phyloP scores from a whole-genome alignment of 1,140 invertebrate species.

The Calephelis virginiensis region DNA sequence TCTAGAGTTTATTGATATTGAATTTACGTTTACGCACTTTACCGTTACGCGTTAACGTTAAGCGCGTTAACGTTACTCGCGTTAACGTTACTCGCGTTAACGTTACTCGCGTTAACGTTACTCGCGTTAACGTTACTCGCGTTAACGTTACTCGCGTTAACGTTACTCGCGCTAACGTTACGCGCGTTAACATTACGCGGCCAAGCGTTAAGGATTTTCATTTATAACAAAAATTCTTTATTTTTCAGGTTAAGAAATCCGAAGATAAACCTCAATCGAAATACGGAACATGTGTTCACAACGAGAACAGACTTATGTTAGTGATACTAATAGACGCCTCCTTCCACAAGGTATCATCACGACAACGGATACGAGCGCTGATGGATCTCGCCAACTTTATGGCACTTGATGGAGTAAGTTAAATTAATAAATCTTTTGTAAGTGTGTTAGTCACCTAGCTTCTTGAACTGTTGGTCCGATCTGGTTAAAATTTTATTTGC shows the following conservation, averaged over 20 bases:
- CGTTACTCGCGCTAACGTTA: not conserved
- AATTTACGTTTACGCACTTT: not conserved
- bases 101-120: too few relatives aligned
- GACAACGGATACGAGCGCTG: conserved; percentile 66
- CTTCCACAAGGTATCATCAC: conserved; percentile 60
- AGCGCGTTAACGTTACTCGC: too few relatives aligned
- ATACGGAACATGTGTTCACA: conserved; percentile 58
- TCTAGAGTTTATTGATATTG: too few relatives aligned
- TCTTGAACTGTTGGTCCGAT: too few relatives aligned
- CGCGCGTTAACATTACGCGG: too few relatives aligned
- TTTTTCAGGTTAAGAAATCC: conserved; percentile 68
- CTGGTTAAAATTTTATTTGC: too few relatives aligned
- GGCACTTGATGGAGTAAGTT: conserved; percentile 69
- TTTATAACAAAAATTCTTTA: not conserved
- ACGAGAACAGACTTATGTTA: conserved; percentile 61
- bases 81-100: too few relatives aligned
- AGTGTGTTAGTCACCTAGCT: too few relatives aligned
- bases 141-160: not conserved
- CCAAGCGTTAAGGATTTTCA: too few relatives aligned
- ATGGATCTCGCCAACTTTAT: conserved; percentile 74
- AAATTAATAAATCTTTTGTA: too few relatives aligned
- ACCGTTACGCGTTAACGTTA: too few relatives aligned
- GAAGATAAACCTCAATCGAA: conserved; percentile 66
- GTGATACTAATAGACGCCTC: conserved; percentile 63
- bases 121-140: not conserved